These are phyloP conservation scores for Dynastes hyllus DNA, from an alignment of 2,888 invertebrate genomes.

Conservation along the genomic window DNA sequence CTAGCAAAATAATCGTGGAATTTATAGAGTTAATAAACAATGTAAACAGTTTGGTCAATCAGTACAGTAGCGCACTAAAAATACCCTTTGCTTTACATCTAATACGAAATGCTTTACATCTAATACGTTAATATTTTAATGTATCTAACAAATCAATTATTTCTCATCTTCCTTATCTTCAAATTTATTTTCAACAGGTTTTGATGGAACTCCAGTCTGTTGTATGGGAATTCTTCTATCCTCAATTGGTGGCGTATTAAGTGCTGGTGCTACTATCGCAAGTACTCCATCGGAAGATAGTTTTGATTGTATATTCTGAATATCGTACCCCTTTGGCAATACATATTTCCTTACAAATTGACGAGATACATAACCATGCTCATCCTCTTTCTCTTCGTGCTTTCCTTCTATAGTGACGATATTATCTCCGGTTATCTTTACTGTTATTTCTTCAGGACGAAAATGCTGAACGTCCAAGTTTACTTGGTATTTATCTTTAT, in stretches of 20 bases:
- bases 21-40: too few relatives aligned
- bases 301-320: slow-evolving; percentile 81
- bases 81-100: too few relatives aligned
- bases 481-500: slow-evolving; percentile 82
- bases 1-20: too few relatives aligned
- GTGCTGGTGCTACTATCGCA: slow-evolving; percentile 78
- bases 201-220: slow-evolving; percentile 42
- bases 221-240: slow-evolving; percentile 39
- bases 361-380: slow-evolving; percentile 84
- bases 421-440: slow-evolving; percentile 80
- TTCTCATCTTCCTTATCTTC: slow-evolving; percentile 29
- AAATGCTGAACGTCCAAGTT: slow-evolving; percentile 86
- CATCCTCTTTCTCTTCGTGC: slow-evolving; percentile 84
- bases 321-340: slow-evolving; percentile 83
- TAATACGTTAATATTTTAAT: too few relatives aligned
- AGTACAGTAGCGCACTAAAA: too few relatives aligned
- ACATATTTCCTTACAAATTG: slow-evolving; percentile 85
- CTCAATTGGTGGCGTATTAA: slow-evolving; percentile 63
- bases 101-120: too few relatives aligned
- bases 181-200: slow-evolving; percentile 28
- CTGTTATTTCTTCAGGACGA: slow-evolving; percentile 84
- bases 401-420: slow-evolving; percentile 84
- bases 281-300: slow-evolving; percentile 85
- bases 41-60: too few relatives aligned
- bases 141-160: background rate